A percentile compares a stretch with the other conserved stretches of the same genome.
phyloP scores from a whole-genome alignment of 30 jellyfish, hydroid and myxozoan genomes.

The Pseudorhiza aurosa region DNA sequence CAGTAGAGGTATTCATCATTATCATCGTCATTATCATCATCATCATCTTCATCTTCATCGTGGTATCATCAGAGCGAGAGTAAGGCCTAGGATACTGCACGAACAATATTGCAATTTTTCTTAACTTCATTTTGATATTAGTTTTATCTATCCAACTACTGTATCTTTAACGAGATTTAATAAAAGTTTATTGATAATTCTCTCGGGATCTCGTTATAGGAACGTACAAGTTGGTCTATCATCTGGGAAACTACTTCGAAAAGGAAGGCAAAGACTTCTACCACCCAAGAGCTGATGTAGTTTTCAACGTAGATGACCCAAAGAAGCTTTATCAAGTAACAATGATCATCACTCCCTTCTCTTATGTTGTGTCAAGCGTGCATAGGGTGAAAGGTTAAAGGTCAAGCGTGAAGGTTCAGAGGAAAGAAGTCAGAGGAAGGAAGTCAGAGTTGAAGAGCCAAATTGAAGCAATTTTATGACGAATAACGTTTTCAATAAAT shows the following conservation, averaged over 20 bases:
- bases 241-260: background rate
- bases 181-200: background rate
- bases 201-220: background rate
- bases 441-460: background rate
- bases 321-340: background rate
- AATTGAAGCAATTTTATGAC: no score
- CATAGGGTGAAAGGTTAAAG: background rate
- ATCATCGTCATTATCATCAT: no score
- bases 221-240: slow-evolving; percentile 14
- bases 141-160: no score
- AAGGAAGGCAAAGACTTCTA: slow-evolving; percentile 25
- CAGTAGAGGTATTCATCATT: no score
- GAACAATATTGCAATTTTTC: no score
- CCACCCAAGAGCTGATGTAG: slow-evolving; percentile 9
- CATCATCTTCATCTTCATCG: no score
- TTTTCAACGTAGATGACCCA: background rate
- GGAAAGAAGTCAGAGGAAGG: background rate
- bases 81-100: no score
- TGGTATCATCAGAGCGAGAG: no score
- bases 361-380: background rate
- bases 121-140: no score
- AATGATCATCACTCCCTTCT: slow-evolving; percentile 3
- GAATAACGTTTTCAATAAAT: no score
- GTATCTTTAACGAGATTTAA: no score
- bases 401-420: background rate